Evolutionary conservation across 2,113 vertebrate genomes (phyloP).

Genomic region (Callospermophilus lateralis): DNA sequence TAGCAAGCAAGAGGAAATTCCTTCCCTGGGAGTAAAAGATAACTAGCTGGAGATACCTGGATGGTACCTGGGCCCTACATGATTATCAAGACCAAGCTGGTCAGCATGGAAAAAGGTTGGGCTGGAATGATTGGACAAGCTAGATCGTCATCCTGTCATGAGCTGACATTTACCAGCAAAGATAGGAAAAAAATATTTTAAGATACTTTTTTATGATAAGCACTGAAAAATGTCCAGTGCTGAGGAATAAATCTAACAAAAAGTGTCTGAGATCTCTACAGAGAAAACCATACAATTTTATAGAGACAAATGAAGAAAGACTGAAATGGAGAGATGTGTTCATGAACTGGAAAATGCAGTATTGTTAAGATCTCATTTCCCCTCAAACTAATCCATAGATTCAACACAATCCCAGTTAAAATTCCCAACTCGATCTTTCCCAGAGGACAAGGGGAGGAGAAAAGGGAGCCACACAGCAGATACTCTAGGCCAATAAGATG

Average conservation of each 20-base stretch:
- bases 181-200: background rate
- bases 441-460: background rate
- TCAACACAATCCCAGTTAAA: background rate
- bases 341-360: background rate
- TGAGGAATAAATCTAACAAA: background rate
- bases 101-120: background rate
- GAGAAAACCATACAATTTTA: conserved; percentile 37
- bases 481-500: background rate
- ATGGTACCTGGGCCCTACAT: background rate
- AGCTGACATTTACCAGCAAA: conserved; percentile 28
- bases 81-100: background rate
- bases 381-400: background rate
- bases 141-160: background rate
- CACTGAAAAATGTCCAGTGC: background rate
- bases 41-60: background rate
- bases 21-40: background rate
- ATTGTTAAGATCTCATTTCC: background rate
- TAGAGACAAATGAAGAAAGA: conserved; percentile 24
- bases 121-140: background rate
- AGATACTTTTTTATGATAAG: background rate
- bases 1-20: background rate
- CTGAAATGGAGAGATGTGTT: background rate
- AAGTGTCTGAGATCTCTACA: background rate
- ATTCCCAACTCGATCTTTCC: background rate
- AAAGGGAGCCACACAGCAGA: background rate